These are phyloP conservation scores for Cercocebus atys DNA, from an alignment of 2,113 vertebrate genomes.

Conservation along the genomic window DNA sequence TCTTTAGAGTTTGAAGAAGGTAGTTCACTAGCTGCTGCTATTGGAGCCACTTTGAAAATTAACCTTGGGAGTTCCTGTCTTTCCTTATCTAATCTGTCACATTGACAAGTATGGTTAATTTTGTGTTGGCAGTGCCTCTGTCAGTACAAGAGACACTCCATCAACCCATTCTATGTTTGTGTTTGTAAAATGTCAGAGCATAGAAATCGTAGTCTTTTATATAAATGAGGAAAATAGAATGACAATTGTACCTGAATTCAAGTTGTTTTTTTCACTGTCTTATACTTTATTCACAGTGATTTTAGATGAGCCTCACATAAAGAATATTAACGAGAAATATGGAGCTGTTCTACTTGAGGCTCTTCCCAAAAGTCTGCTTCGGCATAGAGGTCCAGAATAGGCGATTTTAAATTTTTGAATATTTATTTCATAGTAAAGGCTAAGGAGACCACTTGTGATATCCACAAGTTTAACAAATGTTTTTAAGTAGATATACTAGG, in stretches of 20 bases:
- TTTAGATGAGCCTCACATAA: background rate
- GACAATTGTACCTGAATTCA: background rate
- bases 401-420: background rate
- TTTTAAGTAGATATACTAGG: background rate
- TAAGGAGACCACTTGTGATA: background rate
- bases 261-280: background rate
- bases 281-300: background rate
- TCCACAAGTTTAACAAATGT: background rate
- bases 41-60: background rate
- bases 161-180: background rate
- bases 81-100: background rate
- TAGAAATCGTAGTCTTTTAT: background rate
- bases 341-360: background rate
- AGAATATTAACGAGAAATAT: background rate
- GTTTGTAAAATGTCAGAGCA: background rate
- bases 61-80: background rate
- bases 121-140: background rate
- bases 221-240: background rate
- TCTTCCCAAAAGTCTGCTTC: background rate
- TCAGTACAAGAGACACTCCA: background rate
- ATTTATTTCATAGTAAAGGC: slow-evolving; percentile 20
- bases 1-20: slow-evolving; percentile 26
- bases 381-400: slow-evolving; percentile 15
- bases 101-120: background rate
- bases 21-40: background rate